phyloP scores from a whole-genome alignment of 2,113 vertebrate genomes.

The Mustelus asterias region DNA sequence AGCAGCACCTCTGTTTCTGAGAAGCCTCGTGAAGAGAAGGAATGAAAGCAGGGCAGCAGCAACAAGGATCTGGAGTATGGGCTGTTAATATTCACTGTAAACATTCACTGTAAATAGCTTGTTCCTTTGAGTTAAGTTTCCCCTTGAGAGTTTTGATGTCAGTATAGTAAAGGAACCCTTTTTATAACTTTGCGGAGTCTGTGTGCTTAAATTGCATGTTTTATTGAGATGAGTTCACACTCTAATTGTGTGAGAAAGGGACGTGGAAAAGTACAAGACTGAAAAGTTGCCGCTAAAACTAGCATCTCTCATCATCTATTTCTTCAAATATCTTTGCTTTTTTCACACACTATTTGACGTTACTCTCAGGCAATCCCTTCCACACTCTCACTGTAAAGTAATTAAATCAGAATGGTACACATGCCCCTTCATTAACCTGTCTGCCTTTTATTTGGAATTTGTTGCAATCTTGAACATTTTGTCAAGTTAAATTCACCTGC shows the following conservation, averaged over 20 bases:
- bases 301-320: background rate
- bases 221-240: background rate
- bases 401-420: background rate
- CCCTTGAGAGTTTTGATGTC: too few species aligned
- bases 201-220: background rate
- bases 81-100: too few species aligned
- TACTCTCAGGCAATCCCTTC: background rate
- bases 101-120: too few species aligned
- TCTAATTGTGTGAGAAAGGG: background rate
- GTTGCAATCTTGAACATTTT: background rate
- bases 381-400: background rate
- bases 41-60: too few species aligned
- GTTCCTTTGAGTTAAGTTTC: too few species aligned
- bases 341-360: background rate
- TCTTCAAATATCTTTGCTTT: background rate
- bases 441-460: background rate
- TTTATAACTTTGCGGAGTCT: too few species aligned
- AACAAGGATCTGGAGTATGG: too few species aligned
- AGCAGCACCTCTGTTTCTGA: too few species aligned
- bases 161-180: too few species aligned
- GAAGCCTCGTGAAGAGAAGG: too few species aligned
- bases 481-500: background rate
- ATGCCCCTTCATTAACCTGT: background rate
- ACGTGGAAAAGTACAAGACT: background rate
- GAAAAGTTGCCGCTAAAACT: background rate